These are phyloP conservation scores for Automeris io DNA, from an alignment of 2,888 invertebrate species.

Conservation along the genomic window DNA sequence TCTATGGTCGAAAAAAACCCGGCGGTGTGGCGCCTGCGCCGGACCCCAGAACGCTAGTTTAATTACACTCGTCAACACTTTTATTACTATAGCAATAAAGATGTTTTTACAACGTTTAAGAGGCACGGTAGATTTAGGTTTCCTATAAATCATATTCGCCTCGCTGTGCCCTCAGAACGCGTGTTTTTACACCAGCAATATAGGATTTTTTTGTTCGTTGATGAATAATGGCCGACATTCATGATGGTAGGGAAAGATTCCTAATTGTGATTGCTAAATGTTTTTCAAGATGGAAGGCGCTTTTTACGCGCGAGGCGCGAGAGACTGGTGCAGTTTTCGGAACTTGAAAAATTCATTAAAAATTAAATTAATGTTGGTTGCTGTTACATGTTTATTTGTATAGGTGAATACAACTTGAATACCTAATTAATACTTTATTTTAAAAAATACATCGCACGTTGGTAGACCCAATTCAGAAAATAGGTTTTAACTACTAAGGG, in stretches of 20 bases:
- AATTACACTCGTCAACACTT: constrained; percentile 11
- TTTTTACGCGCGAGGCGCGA: background rate
- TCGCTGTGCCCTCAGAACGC: constrained; percentile 51
- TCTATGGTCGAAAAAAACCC: constrained; percentile 55
- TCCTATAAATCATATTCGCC: constrained; percentile 67
- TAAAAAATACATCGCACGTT: no score
- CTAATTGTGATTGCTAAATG: constrained; percentile 35
- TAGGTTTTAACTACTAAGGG: no score
- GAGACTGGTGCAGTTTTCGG: no score
- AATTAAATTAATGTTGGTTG: no score
- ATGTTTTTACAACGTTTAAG: constrained; percentile 17
- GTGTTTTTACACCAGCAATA: constrained; percentile 66
- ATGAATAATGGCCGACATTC: constrained; percentile 44
- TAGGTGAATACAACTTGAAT: no score
- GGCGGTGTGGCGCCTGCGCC: constrained; percentile 61
- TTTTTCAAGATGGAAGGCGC: constrained; percentile 9
- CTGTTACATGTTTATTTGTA: no score
- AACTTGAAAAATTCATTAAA: no score
- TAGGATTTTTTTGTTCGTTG: constrained; percentile 32
- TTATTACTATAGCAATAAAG: constrained; percentile 24
- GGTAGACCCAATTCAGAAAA: no score
- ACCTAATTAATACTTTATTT: no score
- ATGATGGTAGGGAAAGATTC: constrained; percentile 27
- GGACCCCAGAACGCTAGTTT: constrained; percentile 20
- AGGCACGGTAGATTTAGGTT: constrained; percentile 16